Conservation (phyloP, 2,888 invertebrate genomes). For the Prostheceraeus crozeri region DNA sequence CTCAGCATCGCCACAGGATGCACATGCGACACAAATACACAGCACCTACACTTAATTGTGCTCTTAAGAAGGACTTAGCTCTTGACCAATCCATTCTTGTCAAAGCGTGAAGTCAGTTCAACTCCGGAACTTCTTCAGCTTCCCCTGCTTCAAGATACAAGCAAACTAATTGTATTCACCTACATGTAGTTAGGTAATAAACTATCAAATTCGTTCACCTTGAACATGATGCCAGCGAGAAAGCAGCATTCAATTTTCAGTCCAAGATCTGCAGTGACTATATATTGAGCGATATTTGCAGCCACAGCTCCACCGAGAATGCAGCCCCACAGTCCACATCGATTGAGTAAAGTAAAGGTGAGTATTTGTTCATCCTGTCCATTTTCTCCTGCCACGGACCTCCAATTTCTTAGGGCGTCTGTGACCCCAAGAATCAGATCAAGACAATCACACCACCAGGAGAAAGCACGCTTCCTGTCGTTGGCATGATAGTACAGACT, state of each 20-base stretch:
- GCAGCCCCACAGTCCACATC: constrained; percentile 56
- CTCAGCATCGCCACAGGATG: too few species aligned
- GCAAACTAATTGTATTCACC: too few species aligned
- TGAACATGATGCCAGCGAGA: constrained; percentile 53
- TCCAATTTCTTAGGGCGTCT: constrained; percentile 49
- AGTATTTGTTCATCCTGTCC: constrained; percentile 43
- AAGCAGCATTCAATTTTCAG: constrained; percentile 53
- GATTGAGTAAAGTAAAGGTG: constrained; percentile 46
- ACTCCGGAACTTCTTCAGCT: too few species aligned
- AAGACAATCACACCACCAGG: constrained; percentile 52
- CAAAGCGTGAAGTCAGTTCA: too few species aligned
- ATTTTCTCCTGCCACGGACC: constrained; percentile 43
- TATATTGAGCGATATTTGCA: constrained; percentile 56
- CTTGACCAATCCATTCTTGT: too few species aligned
- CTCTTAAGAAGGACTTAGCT: too few species aligned
- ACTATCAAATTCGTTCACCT: too few species aligned
- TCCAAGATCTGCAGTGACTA: constrained; percentile 52
- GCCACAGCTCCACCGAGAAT: constrained; percentile 50
- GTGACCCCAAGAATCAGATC: constrained; percentile 48
- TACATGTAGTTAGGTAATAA: too few species aligned
- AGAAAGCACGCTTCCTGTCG: constrained; percentile 51
- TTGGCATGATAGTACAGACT: constrained; percentile 51
- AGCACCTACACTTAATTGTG: too few species aligned
- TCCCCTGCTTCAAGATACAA: too few species aligned
- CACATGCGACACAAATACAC: too few species aligned